Evolutionary conservation across 1,140 invertebrate genomes (phyloP), one percentile per base, ranked within the genome.

Genomic region (Oryctes rhinoceros): DNA sequence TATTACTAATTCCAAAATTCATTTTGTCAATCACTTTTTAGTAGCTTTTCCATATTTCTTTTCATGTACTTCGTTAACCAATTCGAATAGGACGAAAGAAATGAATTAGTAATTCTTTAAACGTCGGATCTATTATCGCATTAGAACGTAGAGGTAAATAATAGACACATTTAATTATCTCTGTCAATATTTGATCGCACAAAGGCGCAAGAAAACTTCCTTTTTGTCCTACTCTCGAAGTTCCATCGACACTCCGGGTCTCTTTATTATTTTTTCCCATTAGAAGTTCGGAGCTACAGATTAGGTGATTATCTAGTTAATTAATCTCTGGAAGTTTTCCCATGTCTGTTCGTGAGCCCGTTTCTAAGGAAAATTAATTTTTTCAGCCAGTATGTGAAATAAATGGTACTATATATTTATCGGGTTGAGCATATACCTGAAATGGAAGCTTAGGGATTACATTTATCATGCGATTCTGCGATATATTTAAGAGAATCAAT

Each of bases 261-360:
- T 59, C 15, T 59, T 59, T 59, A 59, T 59, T 59, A 59, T 59
- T 59, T 59, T 18, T 59, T 59, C 18, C 53, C 15, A 18, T 18
- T 18, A 59, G 18, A 59, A 18, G 15, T 59, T 18, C 53, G n/a
- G 5, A 6, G 53, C 53, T 18, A 59, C 15, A 59, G 53, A 59
- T 59, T 18, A 59, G 53, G 53, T 59, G 53, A 59, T 59, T 59
- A 59, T 59, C 53, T 59, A 59, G 53, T 59, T 59, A 59, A 59
- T 59, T 59, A 59, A 59, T 18, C 53, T 59, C 53, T n/a, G 53
- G 53, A 59, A 59, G 10, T 59, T 59, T 18, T 18, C 15, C 53
- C 53, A 18, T 59, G 53, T 59, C 53, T 59, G 53, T 18, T 15
- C 15, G 53, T 59, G 53, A 59, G 53, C 18, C 53, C 53, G 6